A percentile compares a stretch with the other conserved stretches of the same genome.
Evolutionary conservation across 2,113 vertebrate genomes (phyloP).

Genomic region (Thymallus thymallus): DNA sequence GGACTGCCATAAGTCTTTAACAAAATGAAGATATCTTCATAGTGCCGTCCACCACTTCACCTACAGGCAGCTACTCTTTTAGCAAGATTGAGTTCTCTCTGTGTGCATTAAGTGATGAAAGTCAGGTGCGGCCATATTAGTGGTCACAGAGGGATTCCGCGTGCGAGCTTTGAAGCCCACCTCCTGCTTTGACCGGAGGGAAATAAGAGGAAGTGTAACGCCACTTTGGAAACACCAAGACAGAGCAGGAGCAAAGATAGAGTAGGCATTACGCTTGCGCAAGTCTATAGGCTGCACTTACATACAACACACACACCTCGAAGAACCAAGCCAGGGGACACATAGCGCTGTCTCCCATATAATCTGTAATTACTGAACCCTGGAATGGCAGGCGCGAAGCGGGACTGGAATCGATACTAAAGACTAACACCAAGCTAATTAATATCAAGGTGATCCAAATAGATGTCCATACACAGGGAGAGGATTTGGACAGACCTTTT

Average conservation of each 20-base stretch:
- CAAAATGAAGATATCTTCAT: neutral
- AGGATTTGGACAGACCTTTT: slow-evolving; percentile 34
- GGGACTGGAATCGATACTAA: slow-evolving; percentile 45
- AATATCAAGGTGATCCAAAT: slow-evolving; percentile 56
- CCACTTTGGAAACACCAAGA: neutral
- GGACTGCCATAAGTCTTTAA: neutral
- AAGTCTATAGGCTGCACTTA: neutral
- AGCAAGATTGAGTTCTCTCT: slow-evolving; percentile 8
- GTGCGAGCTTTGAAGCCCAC: neutral
- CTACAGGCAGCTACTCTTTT: neutral
- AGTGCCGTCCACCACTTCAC: neutral
- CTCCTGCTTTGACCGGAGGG: slow-evolving; percentile 5
- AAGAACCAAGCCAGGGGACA: slow-evolving; percentile 4
- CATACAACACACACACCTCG: neutral
- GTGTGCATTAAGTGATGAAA: slow-evolving; percentile 38
- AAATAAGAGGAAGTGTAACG: neutral
- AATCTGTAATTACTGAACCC: slow-evolving; percentile 38
- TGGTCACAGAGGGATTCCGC: neutral
- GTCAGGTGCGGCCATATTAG: slow-evolving; percentile 5
- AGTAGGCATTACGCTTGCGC: neutral
- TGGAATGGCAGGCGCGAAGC: slow-evolving; percentile 33
- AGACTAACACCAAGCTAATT: slow-evolving; percentile 41
- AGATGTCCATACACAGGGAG: slow-evolving; percentile 37
- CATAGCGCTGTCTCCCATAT: slow-evolving; percentile 21
- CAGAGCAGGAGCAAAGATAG: neutral